Evolutionary conservation across 2,113 vertebrate species (phyloP), one percentile per base, ranked within the genome.

Genomic region (Misgurnus mizolepis): DNA sequence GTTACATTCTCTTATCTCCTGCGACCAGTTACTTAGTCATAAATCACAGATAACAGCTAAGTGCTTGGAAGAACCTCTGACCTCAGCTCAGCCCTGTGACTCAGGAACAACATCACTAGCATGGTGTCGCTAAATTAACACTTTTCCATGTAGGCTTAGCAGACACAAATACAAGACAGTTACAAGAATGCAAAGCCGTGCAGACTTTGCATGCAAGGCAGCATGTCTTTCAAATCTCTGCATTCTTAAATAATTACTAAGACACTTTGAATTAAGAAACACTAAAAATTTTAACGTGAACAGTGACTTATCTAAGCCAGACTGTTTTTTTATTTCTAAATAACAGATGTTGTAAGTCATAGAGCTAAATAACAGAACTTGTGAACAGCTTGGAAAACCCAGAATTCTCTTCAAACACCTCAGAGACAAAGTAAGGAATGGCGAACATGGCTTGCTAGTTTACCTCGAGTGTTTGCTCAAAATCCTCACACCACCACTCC

Each of bases 391-490:
- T 56, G 12, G 27, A 60, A 84, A 87, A 86, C 64, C 71, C 84
- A 66, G 76, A 79, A 78, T 76, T 84, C 81, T 22, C 58, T 80
- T 80, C 67, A 82, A 84, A 82, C 86, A 69, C 71, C 84, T 79
- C 61, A 43, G 83, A 79, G 83, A 79, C 87, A 88, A 67, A 79
- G 88, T 85, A 84, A 88, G 90, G 90, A 66, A 82, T 88, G 86
- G 82, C 82, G 85, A 73, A 66, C 79, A 77, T 85, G 82, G 77
- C 80, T 91, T 89, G 88, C 88, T 90, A 89, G 80, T 83, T 86
- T 89, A 84, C 93, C 90, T 85, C 88, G 82, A 92, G 9, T 85
- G 81, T 95, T 96, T 96, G 92, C 77, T 87, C 90, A 84, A 90
- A 84, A 83, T 92, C 93, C 92, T 95, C 87, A 89, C 92, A 78